These are phyloP conservation scores for Darevskia nairensis DNA, from an alignment of 2,797 vertebrate genomes.

Conservation along the genomic window DNA sequence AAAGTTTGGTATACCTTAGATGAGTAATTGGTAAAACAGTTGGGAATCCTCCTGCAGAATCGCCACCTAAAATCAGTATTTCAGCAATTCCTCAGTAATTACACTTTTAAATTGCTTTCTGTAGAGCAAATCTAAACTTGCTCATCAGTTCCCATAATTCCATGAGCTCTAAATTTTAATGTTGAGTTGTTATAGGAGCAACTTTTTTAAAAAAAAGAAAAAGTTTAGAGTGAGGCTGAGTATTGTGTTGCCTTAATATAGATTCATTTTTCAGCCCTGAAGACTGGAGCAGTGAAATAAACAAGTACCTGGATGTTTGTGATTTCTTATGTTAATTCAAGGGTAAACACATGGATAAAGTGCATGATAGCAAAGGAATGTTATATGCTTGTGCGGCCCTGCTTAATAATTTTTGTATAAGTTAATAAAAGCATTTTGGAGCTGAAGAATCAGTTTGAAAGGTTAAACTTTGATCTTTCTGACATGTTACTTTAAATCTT, in stretches of 20 bases:
- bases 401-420: neutral
- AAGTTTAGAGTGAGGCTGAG: constrained; percentile 11
- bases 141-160: constrained; percentile 4
- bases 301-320: constrained; percentile 43
- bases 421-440: constrained; percentile 20
- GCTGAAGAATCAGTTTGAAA: constrained; percentile 3
- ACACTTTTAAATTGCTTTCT: neutral
- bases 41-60: neutral
- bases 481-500: neutral
- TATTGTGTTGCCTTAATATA: constrained; percentile 30
- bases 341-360: constrained; percentile 24
- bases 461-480: constrained; percentile 21
- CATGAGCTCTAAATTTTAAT: neutral
- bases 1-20: neutral
- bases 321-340: constrained; percentile 45
- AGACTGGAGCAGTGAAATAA: constrained; percentile 11
- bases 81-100: constrained; percentile 17
- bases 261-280: constrained; percentile 50
- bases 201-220: neutral
- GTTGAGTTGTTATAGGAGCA: neutral
- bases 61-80: neutral
- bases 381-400: constrained; percentile 9
- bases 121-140: constrained; percentile 17
- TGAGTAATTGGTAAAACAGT: neutral
- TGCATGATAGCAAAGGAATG: constrained; percentile 35